These are phyloP conservation scores for Trogon surrucura DNA, from an alignment of 2,113 vertebrate species.

Conservation along the genomic window DNA sequence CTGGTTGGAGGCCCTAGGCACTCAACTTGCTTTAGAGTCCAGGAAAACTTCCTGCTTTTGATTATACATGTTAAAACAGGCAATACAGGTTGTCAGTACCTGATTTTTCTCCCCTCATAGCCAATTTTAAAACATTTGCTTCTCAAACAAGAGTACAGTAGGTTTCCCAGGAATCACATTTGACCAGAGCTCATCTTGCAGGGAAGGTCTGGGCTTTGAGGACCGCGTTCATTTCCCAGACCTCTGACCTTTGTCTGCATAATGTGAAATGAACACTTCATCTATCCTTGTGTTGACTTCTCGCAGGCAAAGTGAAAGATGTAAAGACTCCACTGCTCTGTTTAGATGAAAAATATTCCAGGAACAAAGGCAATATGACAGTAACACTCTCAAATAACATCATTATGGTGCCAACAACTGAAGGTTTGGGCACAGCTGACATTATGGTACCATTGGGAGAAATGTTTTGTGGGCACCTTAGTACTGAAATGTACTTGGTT, in stretches of 20 bases:
- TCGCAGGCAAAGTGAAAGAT: background rate
- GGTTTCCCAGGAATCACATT: background rate
- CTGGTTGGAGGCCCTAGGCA: background rate
- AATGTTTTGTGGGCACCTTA: background rate
- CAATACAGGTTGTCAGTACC: background rate
- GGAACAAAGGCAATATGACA: background rate
- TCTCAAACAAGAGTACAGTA: background rate
- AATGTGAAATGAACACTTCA: background rate
- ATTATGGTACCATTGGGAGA: background rate
- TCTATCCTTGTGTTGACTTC: background rate
- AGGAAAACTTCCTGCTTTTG: background rate
- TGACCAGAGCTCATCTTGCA: background rate
- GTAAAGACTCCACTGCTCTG: background rate
- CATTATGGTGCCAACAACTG: background rate
- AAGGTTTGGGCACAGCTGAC: background rate
- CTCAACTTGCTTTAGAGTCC: background rate
- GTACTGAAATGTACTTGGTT: background rate
- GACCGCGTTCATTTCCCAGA: background rate
- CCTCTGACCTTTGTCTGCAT: background rate
- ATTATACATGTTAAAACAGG: background rate
- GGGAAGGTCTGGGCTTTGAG: background rate
- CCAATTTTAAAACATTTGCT: background rate
- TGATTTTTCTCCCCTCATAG: background rate
- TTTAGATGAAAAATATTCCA: background rate
- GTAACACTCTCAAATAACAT: background rate